Evolutionary conservation across 2,888 invertebrate genomes (phyloP).

Genomic region (Periphyllus acericola): DNA sequence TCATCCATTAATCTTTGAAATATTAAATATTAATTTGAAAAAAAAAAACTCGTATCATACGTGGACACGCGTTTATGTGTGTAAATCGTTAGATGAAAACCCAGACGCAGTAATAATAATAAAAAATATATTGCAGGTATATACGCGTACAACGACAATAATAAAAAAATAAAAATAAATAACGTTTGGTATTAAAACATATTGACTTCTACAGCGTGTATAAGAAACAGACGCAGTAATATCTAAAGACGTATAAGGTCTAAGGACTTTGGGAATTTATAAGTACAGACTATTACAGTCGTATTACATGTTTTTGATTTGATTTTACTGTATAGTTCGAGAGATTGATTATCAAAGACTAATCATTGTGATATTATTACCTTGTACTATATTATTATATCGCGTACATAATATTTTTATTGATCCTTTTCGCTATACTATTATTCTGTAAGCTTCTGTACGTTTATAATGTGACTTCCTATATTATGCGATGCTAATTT

Average conservation of each 20-base stretch:
- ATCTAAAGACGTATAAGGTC: too few relatives aligned
- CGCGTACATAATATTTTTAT: too few relatives aligned
- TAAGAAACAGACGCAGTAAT: background rate
- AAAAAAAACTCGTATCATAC: slow-evolving; percentile 34
- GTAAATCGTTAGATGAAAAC: slow-evolving; percentile 34
- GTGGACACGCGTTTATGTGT: slow-evolving; percentile 30
- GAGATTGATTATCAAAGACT: too few relatives aligned
- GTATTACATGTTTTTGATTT: too few relatives aligned
- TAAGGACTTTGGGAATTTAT: too few relatives aligned
- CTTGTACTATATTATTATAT: too few relatives aligned
- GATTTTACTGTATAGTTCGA: too few relatives aligned
- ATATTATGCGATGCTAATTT: slow-evolving; percentile 16
- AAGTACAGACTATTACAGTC: too few relatives aligned
- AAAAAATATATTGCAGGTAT: slow-evolving; percentile 18
- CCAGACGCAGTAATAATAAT: slow-evolving; percentile 41
- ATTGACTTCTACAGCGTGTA: background rate
- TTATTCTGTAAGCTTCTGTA: too few relatives aligned
- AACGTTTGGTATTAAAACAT: slow-evolving; percentile 33
- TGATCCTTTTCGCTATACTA: too few relatives aligned
- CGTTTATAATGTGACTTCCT: background rate
- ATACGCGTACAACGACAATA: background rate
- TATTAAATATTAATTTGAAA: slow-evolving; percentile 48
- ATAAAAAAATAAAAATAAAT: slow-evolving; percentile 29
- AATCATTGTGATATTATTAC: too few relatives aligned
- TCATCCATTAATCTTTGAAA: slow-evolving; percentile 29